Evolutionary conservation across 1,140 invertebrate genomes (phyloP), one percentile per base, ranked within the genome.

Genomic region (Brachionus rotundiformis): DNA sequence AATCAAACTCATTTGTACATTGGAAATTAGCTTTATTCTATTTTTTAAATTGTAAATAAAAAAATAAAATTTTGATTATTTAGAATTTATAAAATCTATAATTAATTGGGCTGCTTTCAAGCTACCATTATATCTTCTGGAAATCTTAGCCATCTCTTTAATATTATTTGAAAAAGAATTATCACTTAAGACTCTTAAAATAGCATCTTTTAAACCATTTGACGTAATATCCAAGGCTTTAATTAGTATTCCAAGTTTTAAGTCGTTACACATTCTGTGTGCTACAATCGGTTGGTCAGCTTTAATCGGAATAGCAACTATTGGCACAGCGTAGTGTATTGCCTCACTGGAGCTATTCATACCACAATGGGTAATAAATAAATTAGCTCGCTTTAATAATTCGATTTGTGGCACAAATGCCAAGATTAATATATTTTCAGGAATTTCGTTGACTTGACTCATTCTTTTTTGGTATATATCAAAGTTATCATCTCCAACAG

Each of bases 351-450:
- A 91, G 82, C 92, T 93, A 63, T 93, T 88, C 2, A 94, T 86
- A 10, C 93, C 93, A 3, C 93, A 92, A 85, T 95, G 93, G 0
- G 92, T 93, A 1, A 94, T 90, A 84, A 94, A 94, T 0, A 92
- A 92, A 23, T 16, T 39, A 3, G 76, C 76, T 59, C 76, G n/a
- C 27, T 79, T 36, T 33, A 79, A 63, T 54, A 79, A 1, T 29
- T 79, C 76, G 11, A 79, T 79, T 91, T 90, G 87, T 33, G 76
- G 76, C n/a, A 8, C 76, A 25, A 25, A 79, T 0, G 4, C 19
- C 7, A 79, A 10, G 7, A 79, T 10, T 10, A 54, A 13, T 27
- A 59, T 29, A 16, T 71, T 65, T 41, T 68, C 44, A 6, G 61
- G 83, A 13, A 75, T 8, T 33, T 54, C 13, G 39, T 19, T 54